Conservation (phyloP, 1,140 invertebrate species). For the Bathynomus jamesi region DNA sequence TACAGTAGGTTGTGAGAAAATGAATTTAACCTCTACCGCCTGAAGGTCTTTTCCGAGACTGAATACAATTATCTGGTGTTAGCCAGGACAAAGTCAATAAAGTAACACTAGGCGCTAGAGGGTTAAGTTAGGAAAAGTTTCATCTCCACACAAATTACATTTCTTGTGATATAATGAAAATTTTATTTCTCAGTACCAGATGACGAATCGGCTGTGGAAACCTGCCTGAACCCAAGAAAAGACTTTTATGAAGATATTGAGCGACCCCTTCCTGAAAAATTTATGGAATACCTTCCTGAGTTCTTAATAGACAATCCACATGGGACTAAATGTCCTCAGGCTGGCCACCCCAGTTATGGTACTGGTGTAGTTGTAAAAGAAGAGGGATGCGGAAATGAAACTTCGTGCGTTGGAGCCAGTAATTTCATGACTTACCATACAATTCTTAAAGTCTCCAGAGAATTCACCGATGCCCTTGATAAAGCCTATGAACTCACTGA, state of each 20-base stretch:
- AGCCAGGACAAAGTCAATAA: too few species aligned
- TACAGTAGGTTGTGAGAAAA: too few species aligned
- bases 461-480: conserved; percentile 71
- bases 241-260: background rate
- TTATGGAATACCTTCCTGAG: background rate
- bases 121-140: too few species aligned
- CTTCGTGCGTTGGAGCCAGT: conserved; percentile 52
- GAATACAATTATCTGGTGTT: too few species aligned
- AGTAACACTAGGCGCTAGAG: too few species aligned
- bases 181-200: background rate
- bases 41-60: too few species aligned
- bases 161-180: too few species aligned
- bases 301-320: background rate
- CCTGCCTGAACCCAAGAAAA: conserved; percentile 12
- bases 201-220: background rate
- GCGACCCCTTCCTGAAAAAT: background rate
- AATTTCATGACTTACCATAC: conserved; percentile 86
- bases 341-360: background rate
- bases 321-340: background rate
- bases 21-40: too few species aligned
- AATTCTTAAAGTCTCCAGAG: conserved; percentile 62
- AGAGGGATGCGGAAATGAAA: background rate
- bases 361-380: background rate
- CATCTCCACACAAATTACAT: too few species aligned
- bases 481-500: conserved; percentile 62